Evolutionary conservation across 2,113 vertebrate species (phyloP).

Genomic region (Triplophysa dalaica): DNA sequence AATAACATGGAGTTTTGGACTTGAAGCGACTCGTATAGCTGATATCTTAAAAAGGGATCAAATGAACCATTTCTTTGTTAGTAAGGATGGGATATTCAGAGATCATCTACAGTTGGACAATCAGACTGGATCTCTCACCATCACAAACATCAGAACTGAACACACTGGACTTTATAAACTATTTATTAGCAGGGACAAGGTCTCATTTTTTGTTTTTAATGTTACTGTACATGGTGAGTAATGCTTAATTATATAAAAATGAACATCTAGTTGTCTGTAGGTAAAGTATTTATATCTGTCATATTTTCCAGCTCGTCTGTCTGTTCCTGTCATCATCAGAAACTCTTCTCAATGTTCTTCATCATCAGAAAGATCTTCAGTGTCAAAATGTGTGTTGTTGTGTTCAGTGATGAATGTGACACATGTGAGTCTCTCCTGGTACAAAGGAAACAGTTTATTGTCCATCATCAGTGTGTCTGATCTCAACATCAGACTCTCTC

Average conservation of each 20-base stretch:
- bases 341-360: not conserved
- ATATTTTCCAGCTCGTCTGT: not conserved
- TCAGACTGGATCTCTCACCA: slow-evolving; percentile 1
- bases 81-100: not conserved
- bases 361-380: not conserved
- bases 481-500: too few species aligned
- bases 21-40: too few species aligned
- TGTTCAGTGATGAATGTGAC: too few species aligned
- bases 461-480: too few species aligned
- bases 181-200: not conserved
- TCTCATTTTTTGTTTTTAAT: not conserved
- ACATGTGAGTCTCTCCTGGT: too few species aligned
- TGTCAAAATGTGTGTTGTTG: too few species aligned
- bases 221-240: not conserved
- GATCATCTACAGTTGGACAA: not conserved
- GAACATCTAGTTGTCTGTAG: too few species aligned
- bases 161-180: slow-evolving; percentile 13
- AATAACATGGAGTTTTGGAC: too few species aligned
- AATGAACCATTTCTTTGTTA: not conserved
- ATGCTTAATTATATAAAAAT: too few species aligned
- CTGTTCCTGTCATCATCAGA: not conserved
- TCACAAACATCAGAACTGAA: not conserved
- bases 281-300: too few species aligned
- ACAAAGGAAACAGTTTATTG: too few species aligned
- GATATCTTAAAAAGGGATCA: not conserved